Evolutionary conservation across 2,797 vertebrate species (phyloP), one percentile per base, ranked within the genome.

Genomic region (Distichodus sexfasciatus): DNA sequence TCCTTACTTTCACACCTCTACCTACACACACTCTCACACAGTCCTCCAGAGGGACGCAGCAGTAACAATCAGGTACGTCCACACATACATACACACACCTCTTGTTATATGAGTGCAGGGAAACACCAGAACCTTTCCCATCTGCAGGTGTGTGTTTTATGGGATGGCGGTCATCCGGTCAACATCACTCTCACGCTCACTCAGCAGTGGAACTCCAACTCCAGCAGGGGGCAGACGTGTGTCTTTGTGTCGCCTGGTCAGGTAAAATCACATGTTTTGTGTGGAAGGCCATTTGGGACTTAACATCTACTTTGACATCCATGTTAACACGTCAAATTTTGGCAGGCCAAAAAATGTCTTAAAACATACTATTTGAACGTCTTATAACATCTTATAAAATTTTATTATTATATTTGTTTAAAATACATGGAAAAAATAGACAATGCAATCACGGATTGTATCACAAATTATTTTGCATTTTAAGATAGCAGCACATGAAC

Each of bases 191-290:
- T 94, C 67, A 86, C 50, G 19, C 78, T 94, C 72, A 84, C 86
- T 62, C 84, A 88, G 51, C 88, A 85, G 63, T 90, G 89, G 76
- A 84, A 72, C 10, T 12, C 15, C 3, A 72, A 72, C 64, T 72
- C 82, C 81, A 87, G 78, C 62, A 81, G 83, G 62, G 91, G 89
- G 83, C 83, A 85, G 57, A 87, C 87, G 1, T 96, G 94, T 67
- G 48, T 90, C 60, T 79, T 86, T 1, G 54, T 93, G 61, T 85
- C 88, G 41, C 81, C 80, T 0, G 89, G 89, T 40, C 91, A 93
- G 92, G 94, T 94, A 85, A 11, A 60, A 10, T 44, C 24, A 35
- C 44, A n/a, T 15, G 0, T 40, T 1, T 15, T 43, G 17, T 24
- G 1, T 19, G 40, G 4, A 2, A 31, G 2, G 21, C 12, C 21